Evolutionary conservation across 2,113 vertebrate genomes (phyloP).

Genomic region (Isurus oxyrinchus): DNA sequence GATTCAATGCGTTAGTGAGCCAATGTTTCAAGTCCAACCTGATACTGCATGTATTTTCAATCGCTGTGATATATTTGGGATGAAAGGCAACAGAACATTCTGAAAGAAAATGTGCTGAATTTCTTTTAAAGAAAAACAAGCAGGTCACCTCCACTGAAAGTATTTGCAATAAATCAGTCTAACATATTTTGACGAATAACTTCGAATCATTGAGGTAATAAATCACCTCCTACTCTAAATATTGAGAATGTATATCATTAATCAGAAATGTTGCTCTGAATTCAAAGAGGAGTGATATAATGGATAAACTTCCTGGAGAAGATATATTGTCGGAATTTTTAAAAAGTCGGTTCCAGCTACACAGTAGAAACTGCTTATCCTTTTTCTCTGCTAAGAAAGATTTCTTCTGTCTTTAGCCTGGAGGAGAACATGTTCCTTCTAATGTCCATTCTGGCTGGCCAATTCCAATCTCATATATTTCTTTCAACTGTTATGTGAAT

Average conservation of each 20-base stretch:
- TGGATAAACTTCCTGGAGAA: not conserved
- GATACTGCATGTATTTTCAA: not conserved
- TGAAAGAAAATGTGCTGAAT: not conserved
- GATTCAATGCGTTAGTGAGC: not conserved
- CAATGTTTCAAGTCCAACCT: not conserved
- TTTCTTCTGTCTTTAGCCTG: not conserved
- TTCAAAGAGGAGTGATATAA: not conserved
- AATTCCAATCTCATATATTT: not conserved
- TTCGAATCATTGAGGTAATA: not conserved
- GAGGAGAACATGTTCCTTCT: not conserved
- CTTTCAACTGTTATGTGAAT: not conserved
- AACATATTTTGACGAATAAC: conserved; percentile 28
- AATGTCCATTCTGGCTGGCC: no score
- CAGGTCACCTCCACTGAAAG: not conserved
- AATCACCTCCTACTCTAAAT: conserved; percentile 11
- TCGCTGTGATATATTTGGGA: not conserved
- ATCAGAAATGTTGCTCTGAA: not conserved
- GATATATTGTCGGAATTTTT: not conserved
- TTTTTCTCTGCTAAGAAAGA: not conserved
- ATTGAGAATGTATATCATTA: not conserved
- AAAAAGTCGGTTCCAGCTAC: not conserved
- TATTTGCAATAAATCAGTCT: conserved; percentile 9
- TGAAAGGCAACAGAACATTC: not conserved
- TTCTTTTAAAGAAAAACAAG: not conserved
- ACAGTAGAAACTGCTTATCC: not conserved